These are phyloP conservation scores for Trachelus stipa DNA, from an alignment of 2,888 invertebrate species.

Conservation along the genomic window DNA sequence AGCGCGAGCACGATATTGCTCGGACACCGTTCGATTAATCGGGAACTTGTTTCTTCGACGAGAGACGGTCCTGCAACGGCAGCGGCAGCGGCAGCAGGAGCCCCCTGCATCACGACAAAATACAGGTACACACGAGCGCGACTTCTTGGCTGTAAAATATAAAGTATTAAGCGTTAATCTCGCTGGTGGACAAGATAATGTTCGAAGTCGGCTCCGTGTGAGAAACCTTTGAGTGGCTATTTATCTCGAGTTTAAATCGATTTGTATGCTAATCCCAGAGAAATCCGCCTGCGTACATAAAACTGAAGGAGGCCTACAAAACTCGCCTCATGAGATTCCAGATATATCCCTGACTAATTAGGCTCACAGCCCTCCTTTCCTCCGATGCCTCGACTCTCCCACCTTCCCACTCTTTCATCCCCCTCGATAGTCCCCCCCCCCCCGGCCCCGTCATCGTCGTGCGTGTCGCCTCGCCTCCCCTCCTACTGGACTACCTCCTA, in stretches of 20 bases:
- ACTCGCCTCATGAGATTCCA: constrained; percentile 64
- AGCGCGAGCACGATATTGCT: constrained; percentile 23
- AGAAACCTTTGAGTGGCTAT: constrained; percentile 65
- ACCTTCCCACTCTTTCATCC: constrained; percentile 10
- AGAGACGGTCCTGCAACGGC: constrained; percentile 6
- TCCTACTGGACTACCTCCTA: constrained; percentile 3
- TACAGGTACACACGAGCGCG: constrained; percentile 8
- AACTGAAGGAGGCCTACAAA: constrained; percentile 63
- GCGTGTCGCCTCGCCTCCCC: constrained; percentile 15
- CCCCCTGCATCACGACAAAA: not conserved
- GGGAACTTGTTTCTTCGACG: constrained; percentile 32
- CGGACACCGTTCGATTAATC: constrained; percentile 46
- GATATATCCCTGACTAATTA: constrained; percentile 67
- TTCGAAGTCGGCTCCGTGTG: constrained; percentile 62
- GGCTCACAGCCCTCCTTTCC: constrained; percentile 48
- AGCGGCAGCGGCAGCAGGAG: not conserved
- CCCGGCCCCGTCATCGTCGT: constrained; percentile 17
- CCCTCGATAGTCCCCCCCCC: constrained; percentile 12
- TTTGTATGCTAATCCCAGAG: constrained; percentile 66
- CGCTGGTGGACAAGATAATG: constrained; percentile 65
- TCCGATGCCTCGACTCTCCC: constrained; percentile 27
- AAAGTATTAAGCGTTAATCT: constrained; percentile 66
- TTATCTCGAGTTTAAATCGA: constrained; percentile 67
- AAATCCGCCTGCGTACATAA: constrained; percentile 64
- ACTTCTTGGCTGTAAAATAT: constrained; percentile 56